Evolutionary conservation across 1,140 invertebrate genomes (phyloP).

Genomic region (Trichonephila clavipes): DNA sequence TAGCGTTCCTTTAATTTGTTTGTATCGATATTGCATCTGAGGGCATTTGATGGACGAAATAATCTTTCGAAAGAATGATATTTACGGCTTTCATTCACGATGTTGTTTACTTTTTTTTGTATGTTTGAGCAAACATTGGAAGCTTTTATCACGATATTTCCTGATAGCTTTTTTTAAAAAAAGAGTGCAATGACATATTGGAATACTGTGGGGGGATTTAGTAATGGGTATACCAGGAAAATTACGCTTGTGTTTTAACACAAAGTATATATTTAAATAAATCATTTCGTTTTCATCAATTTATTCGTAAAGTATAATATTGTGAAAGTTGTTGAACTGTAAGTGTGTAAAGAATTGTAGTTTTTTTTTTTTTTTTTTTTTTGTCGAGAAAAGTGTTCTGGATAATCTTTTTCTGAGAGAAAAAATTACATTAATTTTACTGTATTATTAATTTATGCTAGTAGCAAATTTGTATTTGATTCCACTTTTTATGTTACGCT

Average conservation of each 20-base stretch:
- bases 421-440: not conserved
- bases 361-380: too few relatives aligned
- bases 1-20: not conserved
- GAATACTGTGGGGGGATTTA: too few relatives aligned
- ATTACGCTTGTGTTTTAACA: too few relatives aligned
- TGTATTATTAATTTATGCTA: not conserved
- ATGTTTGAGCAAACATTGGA: not conserved
- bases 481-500: too few relatives aligned
- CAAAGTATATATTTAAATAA: too few relatives aligned
- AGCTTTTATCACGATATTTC: slow-evolving; percentile 2
- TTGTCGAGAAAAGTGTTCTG: too few relatives aligned
- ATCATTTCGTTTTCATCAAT: too few relatives aligned
- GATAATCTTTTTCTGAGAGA: too few relatives aligned
- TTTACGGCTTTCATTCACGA: not conserved
- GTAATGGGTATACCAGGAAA: too few relatives aligned
- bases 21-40: not conserved
- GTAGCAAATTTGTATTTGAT: not conserved
- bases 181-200: not conserved
- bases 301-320: too few relatives aligned
- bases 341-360: too few relatives aligned
- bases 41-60: not conserved
- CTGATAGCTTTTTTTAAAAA: not conserved
- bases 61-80: not conserved
- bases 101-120: not conserved
- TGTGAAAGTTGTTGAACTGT: too few relatives aligned